phyloP scores from a whole-genome alignment of 1,140 invertebrate genomes.

The Mamestra configurata region DNA sequence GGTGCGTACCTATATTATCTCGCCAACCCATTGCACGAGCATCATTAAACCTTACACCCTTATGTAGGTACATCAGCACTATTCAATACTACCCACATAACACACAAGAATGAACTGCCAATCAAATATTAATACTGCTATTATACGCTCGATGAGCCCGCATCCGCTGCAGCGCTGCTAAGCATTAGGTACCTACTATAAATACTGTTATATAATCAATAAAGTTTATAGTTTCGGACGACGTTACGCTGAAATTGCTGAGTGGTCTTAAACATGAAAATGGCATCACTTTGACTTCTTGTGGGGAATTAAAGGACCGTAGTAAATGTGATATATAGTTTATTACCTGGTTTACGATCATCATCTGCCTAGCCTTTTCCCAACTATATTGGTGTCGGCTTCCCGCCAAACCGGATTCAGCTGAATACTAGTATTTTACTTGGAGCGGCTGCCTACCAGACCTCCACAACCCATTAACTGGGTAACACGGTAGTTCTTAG shows the following conservation, averaged over 20 bases:
- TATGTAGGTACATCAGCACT: neutral
- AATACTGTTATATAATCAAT: conserved; percentile 32
- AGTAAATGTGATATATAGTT: neutral
- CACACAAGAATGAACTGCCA: conserved; percentile 21
- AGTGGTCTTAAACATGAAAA: conserved; percentile 10
- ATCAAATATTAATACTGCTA: conserved; percentile 39
- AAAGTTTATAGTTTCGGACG: conserved; percentile 12
- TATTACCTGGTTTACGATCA: neutral
- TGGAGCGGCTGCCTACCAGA: too few species aligned
- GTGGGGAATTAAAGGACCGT: neutral
- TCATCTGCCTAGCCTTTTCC: too few species aligned
- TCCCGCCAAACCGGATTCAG: too few species aligned
- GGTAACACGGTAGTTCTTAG: too few species aligned
- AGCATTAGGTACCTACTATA: conserved; percentile 10
- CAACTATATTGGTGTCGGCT: too few species aligned
- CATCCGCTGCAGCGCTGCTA: conserved; percentile 27
- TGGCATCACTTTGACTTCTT: neutral
- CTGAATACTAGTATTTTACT: too few species aligned
- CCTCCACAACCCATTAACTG: too few species aligned
- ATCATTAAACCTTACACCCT: neutral
- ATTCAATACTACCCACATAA: neutral
- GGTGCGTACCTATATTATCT: too few species aligned
- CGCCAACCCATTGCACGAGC: too few species aligned
- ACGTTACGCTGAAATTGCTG: conserved; percentile 6
- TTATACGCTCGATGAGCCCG: conserved; percentile 27